Evolutionary conservation across 2,797 vertebrate genomes (phyloP), one percentile per base, ranked within the genome.

Genomic region (Buceros bicornis): DNA sequence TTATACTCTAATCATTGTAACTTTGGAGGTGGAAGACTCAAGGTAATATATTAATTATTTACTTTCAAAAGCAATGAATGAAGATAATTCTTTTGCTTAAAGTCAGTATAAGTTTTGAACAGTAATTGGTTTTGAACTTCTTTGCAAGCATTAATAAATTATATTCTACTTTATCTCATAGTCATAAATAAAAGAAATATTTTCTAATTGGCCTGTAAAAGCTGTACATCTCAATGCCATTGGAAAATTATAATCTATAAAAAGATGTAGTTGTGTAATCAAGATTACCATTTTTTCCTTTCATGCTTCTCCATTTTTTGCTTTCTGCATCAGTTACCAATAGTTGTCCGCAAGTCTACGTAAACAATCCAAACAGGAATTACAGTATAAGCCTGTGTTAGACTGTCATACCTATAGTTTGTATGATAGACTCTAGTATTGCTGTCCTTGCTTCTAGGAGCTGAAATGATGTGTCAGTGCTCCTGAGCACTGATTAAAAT

Each of bases 31-130:
- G 24, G 79, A 93, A 65, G 77, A 74, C 45, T 96, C 35, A 89
- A 85, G 78, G 58, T 35, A 92, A 87, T 16, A 7, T 79, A 71
- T 89, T 70, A 90, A 80, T 96, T 65, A 86, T 60, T 92, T 96
- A 87, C 45, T 86, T 40, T 58, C 24, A 76, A 73, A 91, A 57
- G 53, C 31, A 86, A 28, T 20, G 17, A 77, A 35, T 33, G 8
- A 56, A 93, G 51, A 53, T 66, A 88, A 66, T 40, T 81, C 12
- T 84, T 92, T 43, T 69, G 16, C 45, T 76, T 89, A 67, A 73
- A 94, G 71, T 74, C 80, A 81, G 5, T 79, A 28, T 22, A 82
- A 69, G 5, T 88, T 70, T 87, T 37, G 43, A 70, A 33, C 25
- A 93, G 31, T 48, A 66, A 72, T 58, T n/a, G 42, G 13, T 26